phyloP scores from a whole-genome alignment of 2,797 vertebrate genomes.

The Paramormyrops hopkinsi region DNA sequence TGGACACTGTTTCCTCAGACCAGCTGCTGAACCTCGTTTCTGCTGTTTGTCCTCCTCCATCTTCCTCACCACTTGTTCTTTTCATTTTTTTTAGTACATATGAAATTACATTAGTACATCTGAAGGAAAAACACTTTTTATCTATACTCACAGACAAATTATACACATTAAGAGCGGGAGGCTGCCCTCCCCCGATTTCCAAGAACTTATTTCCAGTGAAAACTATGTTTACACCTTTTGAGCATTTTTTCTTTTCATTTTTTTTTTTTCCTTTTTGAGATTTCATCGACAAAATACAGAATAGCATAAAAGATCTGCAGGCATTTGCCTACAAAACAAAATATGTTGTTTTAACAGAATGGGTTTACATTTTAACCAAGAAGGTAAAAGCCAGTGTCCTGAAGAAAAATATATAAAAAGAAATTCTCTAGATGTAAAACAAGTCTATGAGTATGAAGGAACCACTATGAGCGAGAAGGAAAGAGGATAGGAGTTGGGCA shows the following conservation, averaged over 20 bases:
- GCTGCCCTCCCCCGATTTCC: conserved; percentile 43
- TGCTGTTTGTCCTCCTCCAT: neutral
- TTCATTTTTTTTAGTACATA: conserved; percentile 33
- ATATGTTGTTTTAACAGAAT: conserved; percentile 17
- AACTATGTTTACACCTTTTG: conserved; percentile 33
- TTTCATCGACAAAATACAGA: conserved; percentile 34
- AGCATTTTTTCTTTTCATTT: neutral
- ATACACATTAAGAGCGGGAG: conserved; percentile 57
- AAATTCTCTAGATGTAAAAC: conserved; percentile 18
- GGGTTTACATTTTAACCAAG: conserved; percentile 36
- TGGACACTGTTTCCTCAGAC: conserved; percentile 19
- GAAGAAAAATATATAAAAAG: conserved; percentile 13
- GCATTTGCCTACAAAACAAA: conserved; percentile 16
- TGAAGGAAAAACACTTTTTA: conserved; percentile 32
- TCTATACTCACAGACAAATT: conserved; percentile 56
- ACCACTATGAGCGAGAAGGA: neutral
- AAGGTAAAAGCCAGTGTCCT: conserved; percentile 32
- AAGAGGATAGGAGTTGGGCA: neutral
- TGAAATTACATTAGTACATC: conserved; percentile 45
- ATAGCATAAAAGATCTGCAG: conserved; percentile 32
- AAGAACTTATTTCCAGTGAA: conserved; percentile 47
- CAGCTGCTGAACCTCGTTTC: conserved; percentile 5
- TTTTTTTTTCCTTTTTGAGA: conserved; percentile 17
- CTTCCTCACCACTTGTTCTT: neutral
- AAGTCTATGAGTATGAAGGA: neutral